phyloP scores from a whole-genome alignment of 1,140 invertebrate genomes.

The Pseudomyrmex gracilis region DNA sequence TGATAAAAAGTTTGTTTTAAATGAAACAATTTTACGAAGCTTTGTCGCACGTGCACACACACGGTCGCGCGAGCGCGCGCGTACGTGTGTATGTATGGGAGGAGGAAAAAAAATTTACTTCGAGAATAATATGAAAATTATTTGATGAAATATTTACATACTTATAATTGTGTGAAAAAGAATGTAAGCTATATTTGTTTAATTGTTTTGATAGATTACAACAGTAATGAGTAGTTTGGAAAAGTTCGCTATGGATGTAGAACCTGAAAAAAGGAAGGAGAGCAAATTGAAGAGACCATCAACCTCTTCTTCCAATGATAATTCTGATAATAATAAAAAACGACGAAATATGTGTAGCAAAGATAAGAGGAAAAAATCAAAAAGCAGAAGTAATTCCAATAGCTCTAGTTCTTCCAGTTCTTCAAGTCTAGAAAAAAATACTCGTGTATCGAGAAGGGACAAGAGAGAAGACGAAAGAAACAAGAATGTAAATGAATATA shows the following conservation, averaged over 20 bases:
- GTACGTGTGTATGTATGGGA: too few species aligned
- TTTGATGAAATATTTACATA: background rate
- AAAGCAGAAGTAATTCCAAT: conserved; percentile 71
- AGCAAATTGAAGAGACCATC: conserved; percentile 64
- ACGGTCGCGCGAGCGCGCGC: too few species aligned
- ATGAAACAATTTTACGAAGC: too few species aligned
- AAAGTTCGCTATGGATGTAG: conserved; percentile 53
- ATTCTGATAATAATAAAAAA: conserved; percentile 71
- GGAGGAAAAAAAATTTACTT: too few species aligned
- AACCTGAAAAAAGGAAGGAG: conserved; percentile 58
- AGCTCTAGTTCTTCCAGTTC: conserved; percentile 67
- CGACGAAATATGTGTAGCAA: conserved; percentile 73
- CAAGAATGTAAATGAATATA: background rate
- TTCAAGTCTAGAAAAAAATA: conserved; percentile 52
- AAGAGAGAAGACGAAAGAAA: conserved; percentile 37
- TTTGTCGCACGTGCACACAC: too few species aligned
- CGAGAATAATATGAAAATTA: too few species aligned
- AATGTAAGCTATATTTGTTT: background rate
- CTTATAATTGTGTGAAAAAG: background rate
- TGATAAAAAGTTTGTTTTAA: too few species aligned
- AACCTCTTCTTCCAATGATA: conserved; percentile 63
- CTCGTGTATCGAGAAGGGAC: conserved; percentile 45
- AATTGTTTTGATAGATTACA: background rate
- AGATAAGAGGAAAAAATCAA: conserved; percentile 76
- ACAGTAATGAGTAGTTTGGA: conserved; percentile 67